phyloP scores from a whole-genome alignment of 64 coral and sea anemone genomes.

The Hydrozoanthus tunicans region DNA sequence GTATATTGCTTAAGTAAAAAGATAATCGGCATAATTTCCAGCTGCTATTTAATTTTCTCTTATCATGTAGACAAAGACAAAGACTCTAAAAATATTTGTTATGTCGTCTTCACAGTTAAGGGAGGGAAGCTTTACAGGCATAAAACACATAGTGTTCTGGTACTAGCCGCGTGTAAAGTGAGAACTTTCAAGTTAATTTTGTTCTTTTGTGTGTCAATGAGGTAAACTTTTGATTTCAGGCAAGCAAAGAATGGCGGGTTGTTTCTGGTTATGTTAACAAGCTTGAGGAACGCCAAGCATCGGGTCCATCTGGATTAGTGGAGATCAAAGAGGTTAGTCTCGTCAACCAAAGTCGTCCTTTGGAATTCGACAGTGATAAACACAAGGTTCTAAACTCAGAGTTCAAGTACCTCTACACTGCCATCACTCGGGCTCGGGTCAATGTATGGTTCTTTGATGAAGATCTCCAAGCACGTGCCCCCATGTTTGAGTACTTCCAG shows the following conservation, averaged over 20 bases:
- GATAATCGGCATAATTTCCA: no score
- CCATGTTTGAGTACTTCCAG: conserved; percentile 97
- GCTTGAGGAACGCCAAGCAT: neutral
- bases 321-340: conserved; percentile 42
- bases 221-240: conserved; percentile 20
- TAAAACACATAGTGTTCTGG: no score
- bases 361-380: conserved; percentile 82
- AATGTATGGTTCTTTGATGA: conserved; percentile 99
- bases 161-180: no score
- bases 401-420: conserved; percentile 96
- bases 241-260: conserved; percentile 79
- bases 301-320: conserved; percentile 27
- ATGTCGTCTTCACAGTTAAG: no score
- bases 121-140: no score
- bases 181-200: no score
- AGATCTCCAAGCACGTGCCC: conserved; percentile 74
- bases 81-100: no score
- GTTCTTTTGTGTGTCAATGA: no score
- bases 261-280: conserved; percentile 58
- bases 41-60: no score
- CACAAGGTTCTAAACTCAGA: conserved; percentile 98
- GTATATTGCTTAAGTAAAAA: no score
- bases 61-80: no score
- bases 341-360: conserved; percentile 10
- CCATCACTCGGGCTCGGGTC: conserved; percentile 91